Conservation (phyloP, 2,888 invertebrate genomes). For the Sympetrum striolatum region DNA sequence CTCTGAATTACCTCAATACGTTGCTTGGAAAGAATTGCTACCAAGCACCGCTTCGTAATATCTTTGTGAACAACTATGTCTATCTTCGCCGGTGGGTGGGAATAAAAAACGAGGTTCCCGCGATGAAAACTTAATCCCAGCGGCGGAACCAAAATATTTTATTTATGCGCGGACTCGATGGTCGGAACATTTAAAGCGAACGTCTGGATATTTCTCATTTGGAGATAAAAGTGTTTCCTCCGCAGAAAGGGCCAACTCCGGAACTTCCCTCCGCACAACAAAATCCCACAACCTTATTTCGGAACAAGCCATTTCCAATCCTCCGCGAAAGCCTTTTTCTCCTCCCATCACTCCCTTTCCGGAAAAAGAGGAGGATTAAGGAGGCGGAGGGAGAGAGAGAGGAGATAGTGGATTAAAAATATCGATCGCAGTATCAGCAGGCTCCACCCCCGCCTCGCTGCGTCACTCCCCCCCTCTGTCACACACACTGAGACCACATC, state of each 20-base stretch:
- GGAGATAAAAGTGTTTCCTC: neutral
- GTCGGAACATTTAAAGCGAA: too few relatives aligned
- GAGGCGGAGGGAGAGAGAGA: neutral
- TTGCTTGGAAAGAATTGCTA: too few relatives aligned
- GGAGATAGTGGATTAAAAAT: constrained; percentile 42
- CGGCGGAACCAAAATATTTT: too few relatives aligned
- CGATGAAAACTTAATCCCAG: too few relatives aligned
- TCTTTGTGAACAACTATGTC: too few relatives aligned
- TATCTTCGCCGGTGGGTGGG: too few relatives aligned
- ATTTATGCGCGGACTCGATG: too few relatives aligned
- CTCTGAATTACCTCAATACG: too few relatives aligned
- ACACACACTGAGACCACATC: neutral
- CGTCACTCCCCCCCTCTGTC: neutral
- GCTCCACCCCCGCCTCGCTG: neutral
- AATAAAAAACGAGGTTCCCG: too few relatives aligned
- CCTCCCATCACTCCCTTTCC: neutral
- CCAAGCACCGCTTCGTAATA: too few relatives aligned
- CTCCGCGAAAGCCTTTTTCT: neutral
- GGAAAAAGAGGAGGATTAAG: neutral
- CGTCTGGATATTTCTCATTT: neutral
- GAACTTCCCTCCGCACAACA: neutral
- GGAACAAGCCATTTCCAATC: constrained; percentile 24
- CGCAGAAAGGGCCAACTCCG: neutral
- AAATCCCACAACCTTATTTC: neutral
- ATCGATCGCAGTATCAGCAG: constrained; percentile 18